Base-by-base conservation (phyloP, 35 echinoderm and acorn worm species). In the Lytechinus variegatus region DNA sequence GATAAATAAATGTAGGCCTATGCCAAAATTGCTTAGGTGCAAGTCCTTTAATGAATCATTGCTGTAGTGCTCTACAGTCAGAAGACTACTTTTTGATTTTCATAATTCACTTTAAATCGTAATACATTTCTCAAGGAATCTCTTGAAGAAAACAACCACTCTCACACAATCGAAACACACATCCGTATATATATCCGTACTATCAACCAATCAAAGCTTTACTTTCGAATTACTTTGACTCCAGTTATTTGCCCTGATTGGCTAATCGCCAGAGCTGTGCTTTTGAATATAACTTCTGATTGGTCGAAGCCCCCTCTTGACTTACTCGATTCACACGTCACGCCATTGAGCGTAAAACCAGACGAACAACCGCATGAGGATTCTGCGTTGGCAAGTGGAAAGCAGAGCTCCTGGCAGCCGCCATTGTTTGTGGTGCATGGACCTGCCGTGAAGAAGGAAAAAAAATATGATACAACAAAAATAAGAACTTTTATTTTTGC, bases 331-430 rank as follows among this genome's bases (percentile, higher is more conserved):
- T 90, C 54, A 51, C 96, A 96, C 9, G 61, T 52, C 27, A 27
- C 13, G 52, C 61, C 87, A 56, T 92, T 94, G 9, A 91, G 21
- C 52, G 86, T 89, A 52, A 71, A 96, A 9, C 96, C 96, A 24
- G 96, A 94, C 8, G 93, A 86, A 79, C 96, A 96, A 66, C 27
- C 87, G 56, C 96, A 96, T 8, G 86, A 56, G 24, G n/a, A 94
- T 10, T 71, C 60, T 6, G 54, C 44, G 54, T 58, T 52, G 21
- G 52, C 19, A 9, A 71, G 27, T 19, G 94, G 96, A 9, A 95
- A 57, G 54, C 96, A 96, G 21, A 96, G 94, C n/a, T 96, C 93
- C 4, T 89, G 58, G 87, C 96, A 96, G n/a, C 58, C 93, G 10
- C 96, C 96, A 54, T 95, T 96, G 33, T 58, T 29, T n/a, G 52